These are phyloP conservation scores for Acanthisitta chloris DNA, from an alignment of 2,113 vertebrate genomes.

Conservation along the genomic window DNA sequence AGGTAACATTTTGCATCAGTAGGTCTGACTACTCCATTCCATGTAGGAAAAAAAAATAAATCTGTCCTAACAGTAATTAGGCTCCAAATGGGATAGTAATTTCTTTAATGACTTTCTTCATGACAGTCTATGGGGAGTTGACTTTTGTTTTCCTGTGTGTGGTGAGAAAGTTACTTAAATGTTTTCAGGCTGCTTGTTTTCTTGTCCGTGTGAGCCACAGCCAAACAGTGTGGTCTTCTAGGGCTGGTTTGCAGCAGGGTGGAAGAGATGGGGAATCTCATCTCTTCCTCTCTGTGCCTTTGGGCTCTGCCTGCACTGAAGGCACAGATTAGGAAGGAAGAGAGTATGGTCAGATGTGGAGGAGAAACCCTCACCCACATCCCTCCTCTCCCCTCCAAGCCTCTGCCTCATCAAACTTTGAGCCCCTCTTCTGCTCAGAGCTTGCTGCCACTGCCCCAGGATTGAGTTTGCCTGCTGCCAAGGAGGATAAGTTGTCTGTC, in stretches of 20 bases:
- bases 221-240: neutral
- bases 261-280: neutral
- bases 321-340: neutral
- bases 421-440: neutral
- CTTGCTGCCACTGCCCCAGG: neutral
- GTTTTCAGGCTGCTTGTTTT: neutral
- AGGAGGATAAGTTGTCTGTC: neutral
- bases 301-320: neutral
- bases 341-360: neutral
- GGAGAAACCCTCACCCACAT: neutral
- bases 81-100: constrained; percentile 2
- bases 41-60: neutral
- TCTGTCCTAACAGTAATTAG: constrained; percentile 18
- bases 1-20: constrained; percentile 22
- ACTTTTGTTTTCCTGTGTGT: neutral
- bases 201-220: neutral
- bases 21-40: neutral
- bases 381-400: neutral
- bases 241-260: neutral
- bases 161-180: neutral
- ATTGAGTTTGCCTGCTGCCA: neutral
- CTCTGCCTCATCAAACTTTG: neutral
- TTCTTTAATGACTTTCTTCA: constrained; percentile 33
- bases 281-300: neutral
- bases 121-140: neutral